Base-by-base conservation (phyloP, 2,797 vertebrate genomes). In the Liparis tanakae region DNA sequence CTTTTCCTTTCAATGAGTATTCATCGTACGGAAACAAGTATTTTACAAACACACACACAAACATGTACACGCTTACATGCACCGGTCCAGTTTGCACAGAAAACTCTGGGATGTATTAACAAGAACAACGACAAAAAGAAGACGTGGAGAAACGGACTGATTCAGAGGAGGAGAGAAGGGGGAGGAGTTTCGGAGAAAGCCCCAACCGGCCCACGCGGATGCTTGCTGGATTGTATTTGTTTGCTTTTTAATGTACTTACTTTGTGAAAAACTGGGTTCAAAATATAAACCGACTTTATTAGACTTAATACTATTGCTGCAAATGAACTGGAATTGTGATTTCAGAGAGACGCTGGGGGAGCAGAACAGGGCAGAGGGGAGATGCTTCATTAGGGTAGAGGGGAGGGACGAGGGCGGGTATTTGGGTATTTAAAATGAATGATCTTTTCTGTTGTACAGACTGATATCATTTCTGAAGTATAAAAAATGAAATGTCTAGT, bases 361-460 rank as follows among this genome's bases (percentile, higher is more conserved):
- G 82, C 3, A 68, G 74, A 81, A 64, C 53, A 4, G 62, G 81
- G 72, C 6, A 25, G 37, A 4, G 43, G 62, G 65, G 74, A 63
- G 66, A 74, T 75, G 34, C 54, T 76, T 74, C 70, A 71, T 83
- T 69, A 2, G 78, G 83, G 82, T 18, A 70, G 50, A 55, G 55
- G 79, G 73, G 70, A 36, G 84, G 81, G 80, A 37, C 3, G 20
- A 1, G 80, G 82, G 83, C 39, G 80, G 80, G 74, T 67, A 82
- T 63, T 68, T 37, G 86, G 87, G 80, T 88, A 90, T 90, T 87
- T 87, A 85, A 92, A 93, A 93, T 92, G 92, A 95, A 95, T 94
- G 90, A 93, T 94, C 87, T 93, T 91, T 92, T 92, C 91, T 94
- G 89, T 93, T 92, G 92, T 92, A 93, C 89, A 93, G 88, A 92